These are phyloP conservation scores for Discoglossus pictus DNA, from an alignment of 2,797 vertebrate genomes.

Conservation along the genomic window DNA sequence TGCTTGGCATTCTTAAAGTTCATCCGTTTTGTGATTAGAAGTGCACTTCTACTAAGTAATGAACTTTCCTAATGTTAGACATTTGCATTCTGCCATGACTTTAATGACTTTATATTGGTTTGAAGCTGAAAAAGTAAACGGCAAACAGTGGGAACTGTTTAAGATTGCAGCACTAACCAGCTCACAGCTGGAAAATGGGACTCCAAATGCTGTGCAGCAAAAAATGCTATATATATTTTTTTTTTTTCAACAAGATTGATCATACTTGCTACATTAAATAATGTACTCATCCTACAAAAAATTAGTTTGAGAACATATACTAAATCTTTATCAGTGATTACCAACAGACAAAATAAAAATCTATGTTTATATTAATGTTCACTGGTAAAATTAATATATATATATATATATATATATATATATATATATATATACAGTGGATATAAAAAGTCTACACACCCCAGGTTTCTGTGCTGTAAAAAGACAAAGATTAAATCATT, in stretches of 20 bases:
- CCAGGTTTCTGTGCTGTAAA: no score
- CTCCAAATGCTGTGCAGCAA: conserved; percentile 3
- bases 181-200: conserved; percentile 28
- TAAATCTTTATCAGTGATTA: no score
- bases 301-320: no score
- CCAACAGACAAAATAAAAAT: no score
- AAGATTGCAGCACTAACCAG: conserved; percentile 27
- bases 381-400: no score
- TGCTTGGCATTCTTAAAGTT: conserved; percentile 33
- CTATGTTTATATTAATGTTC: no score
- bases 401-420: no score
- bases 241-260: conserved; percentile 6
- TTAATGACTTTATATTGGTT: conserved; percentile 33
- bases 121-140: conserved; percentile 6
- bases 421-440: no score
- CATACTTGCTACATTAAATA: conserved; percentile 2
- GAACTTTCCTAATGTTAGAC: conserved; percentile 36
- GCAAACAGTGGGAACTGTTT: conserved; percentile 34
- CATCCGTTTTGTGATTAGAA: conserved; percentile 34
- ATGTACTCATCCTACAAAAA: conserved; percentile 13
- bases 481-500: no score
- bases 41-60: conserved; percentile 39
- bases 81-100: conserved; percentile 36
- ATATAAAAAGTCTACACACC: no score
- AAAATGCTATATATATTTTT: background rate